These are phyloP conservation scores for Palythoa caribaeorum DNA, from an alignment of 92 coral and sea anemone species.

Conservation along the genomic window DNA sequence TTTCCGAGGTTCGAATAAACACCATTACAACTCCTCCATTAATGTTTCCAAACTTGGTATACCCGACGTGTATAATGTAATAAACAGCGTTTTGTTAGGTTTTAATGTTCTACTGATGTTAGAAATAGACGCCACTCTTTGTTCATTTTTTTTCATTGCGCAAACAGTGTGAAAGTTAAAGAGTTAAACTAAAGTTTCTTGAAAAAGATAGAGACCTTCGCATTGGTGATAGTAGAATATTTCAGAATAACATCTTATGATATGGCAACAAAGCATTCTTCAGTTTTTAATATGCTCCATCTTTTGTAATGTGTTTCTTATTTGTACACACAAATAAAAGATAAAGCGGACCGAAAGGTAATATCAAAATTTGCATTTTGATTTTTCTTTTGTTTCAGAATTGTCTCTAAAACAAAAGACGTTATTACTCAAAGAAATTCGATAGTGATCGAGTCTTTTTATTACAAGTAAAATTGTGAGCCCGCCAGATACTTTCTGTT, in stretches of 20 bases:
- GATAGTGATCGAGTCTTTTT: neutral
- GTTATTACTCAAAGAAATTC: neutral
- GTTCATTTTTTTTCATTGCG: neutral
- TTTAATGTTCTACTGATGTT: neutral
- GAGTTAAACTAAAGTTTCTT: neutral
- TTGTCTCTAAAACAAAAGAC: neutral
- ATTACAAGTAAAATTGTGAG: neutral
- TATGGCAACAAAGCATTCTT: neutral
- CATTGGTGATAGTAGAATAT: neutral
- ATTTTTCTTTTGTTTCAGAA: constrained; percentile 4
- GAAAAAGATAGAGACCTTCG: neutral
- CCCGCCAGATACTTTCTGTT: neutral
- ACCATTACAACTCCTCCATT: too few relatives aligned
- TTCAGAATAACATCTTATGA: too few relatives aligned
- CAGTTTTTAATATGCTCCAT: neutral
- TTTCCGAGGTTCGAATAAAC: too few relatives aligned
- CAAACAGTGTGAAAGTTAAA: neutral
- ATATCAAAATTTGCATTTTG: neutral
- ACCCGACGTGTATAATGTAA: too few relatives aligned
- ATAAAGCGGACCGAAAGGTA: too few relatives aligned
- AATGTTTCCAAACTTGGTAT: too few relatives aligned
- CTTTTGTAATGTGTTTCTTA: neutral
- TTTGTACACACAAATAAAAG: too few relatives aligned
- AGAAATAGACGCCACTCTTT: neutral
- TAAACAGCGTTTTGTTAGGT: too few relatives aligned